Percentiles rank a stretch among this genome's conserved stretches.
These are phyloP conservation scores for Napeogenes inachia DNA, from an alignment of 2,888 invertebrate species.

Conservation along the genomic window DNA sequence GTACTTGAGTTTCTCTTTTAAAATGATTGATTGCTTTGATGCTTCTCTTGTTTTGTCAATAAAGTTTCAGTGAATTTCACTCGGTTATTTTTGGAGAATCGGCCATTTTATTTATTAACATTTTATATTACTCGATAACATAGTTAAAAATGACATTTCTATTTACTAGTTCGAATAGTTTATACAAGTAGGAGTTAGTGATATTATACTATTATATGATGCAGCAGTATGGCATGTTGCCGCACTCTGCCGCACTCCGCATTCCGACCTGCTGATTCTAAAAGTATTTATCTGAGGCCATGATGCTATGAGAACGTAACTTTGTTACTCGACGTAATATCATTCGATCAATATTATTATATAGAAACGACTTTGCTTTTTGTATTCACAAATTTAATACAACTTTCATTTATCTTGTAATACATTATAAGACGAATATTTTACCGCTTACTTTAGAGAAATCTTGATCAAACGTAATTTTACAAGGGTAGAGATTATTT, in stretches of 20 bases:
- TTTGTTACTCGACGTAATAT: not conserved
- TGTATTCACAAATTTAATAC: no score
- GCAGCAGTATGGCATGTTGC: slow-evolving; percentile 15
- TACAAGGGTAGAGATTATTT: slow-evolving; percentile 27
- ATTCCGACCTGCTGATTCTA: slow-evolving; percentile 27
- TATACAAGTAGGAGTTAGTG: not conserved
- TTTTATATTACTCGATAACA: no score
- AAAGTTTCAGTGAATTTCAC: not conserved
- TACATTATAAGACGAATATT: no score
- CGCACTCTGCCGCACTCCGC: slow-evolving; percentile 15
- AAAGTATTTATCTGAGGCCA: slow-evolving; percentile 19
- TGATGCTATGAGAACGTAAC: slow-evolving; percentile 12
- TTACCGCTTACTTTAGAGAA: slow-evolving; percentile 15
- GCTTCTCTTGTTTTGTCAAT: not conserved
- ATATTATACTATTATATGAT: slow-evolving; percentile 11
- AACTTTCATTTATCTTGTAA: no score
- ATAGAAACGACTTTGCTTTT: no score
- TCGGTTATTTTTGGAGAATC: not conserved
- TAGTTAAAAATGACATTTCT: no score
- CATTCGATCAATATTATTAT: no score
- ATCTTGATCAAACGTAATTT: slow-evolving; percentile 26
- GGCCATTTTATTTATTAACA: no score
- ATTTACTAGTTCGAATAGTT: no score
- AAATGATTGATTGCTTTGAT: slow-evolving; percentile 8
- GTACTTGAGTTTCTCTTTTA: slow-evolving; percentile 4